Base-by-base conservation (phyloP, 2,797 vertebrate species). In the Tamandua tetradactyla region DNA sequence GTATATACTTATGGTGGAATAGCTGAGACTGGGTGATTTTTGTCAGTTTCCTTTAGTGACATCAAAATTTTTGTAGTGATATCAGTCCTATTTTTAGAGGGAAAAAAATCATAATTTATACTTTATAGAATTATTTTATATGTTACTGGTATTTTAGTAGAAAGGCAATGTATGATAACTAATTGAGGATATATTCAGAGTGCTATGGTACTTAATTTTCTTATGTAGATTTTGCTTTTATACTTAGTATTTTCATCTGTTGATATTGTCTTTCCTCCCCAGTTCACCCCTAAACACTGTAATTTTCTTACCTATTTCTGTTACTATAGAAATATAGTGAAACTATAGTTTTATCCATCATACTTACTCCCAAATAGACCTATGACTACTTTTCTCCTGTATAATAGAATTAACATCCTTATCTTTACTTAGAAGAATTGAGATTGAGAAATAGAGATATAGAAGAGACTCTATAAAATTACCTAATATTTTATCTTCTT, bases 21-120 rank as follows among this genome's bases (percentile, higher is more conserved):
- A 95, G 78, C 61, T 85, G 47, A 95, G 69, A 78, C 84, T 96
- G 97, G 96, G 93, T 97, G 85, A 96, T 96, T 97, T n/a, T 90
- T 96, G 82, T 96, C 96, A 91, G 88, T 97, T 96, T 96, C 69
- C 93, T 97, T 96, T 95, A 96, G 96, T 95, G 74, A 97, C 93
- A 66, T 95, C 96, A 96, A 91, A 92, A 82, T 96, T 95, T 96
- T 96, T 97, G 95, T 95, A 88, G 64, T 94, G 90, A 94, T 97
- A 93, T 42, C 81, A 90, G 32, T 89, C 32, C 17, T 96, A 27
- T 89, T 96, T 94, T 93, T 71, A 95, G 80, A 91, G 62, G 61
- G 40, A 32, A 80, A 62, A 81, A 79, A 40, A 42, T 11, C 37
- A 59, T 86, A 69, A 92, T 74, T 86, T 94, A 37, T 80, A 69